These are phyloP conservation scores for Psittacula echo DNA, from an alignment of 2,797 vertebrate species.

Conservation along the genomic window DNA sequence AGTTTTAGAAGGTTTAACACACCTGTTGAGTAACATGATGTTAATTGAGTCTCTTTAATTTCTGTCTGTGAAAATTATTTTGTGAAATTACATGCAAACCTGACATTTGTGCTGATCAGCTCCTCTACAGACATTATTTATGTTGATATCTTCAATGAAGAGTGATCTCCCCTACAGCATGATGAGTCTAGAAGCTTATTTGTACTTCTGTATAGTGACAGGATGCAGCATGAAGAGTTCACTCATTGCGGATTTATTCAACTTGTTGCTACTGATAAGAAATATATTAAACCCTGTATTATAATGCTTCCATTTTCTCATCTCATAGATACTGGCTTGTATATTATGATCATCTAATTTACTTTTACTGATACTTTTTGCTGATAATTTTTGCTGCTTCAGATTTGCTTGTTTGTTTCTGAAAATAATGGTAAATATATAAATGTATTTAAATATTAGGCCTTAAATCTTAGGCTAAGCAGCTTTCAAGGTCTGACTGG, in stretches of 20 bases:
- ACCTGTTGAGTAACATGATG: neutral
- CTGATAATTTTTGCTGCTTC: neutral
- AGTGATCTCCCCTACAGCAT: neutral
- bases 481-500: neutral
- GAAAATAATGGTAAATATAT: neutral
- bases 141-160: neutral
- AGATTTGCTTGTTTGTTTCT: neutral
- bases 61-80: conserved; percentile 9
- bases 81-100: conserved; percentile 7
- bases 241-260: conserved; percentile 26
- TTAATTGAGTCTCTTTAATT: conserved; percentile 18
- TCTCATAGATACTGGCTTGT: neutral
- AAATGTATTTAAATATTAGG: neutral
- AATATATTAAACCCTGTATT: neutral
- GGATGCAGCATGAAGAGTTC: conserved; percentile 5
- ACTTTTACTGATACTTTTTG: neutral
- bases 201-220: neutral
- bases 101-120: conserved; percentile 9
- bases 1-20: neutral
- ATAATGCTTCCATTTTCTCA: neutral
- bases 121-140: conserved; percentile 18
- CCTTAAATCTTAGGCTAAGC: neutral
- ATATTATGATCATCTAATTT: neutral
- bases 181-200: neutral
- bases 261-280: neutral